Percentiles rank a stretch among this genome's conserved stretches.
phyloP scores from a whole-genome alignment of 2,797 vertebrate species.

The Alca torda region DNA sequence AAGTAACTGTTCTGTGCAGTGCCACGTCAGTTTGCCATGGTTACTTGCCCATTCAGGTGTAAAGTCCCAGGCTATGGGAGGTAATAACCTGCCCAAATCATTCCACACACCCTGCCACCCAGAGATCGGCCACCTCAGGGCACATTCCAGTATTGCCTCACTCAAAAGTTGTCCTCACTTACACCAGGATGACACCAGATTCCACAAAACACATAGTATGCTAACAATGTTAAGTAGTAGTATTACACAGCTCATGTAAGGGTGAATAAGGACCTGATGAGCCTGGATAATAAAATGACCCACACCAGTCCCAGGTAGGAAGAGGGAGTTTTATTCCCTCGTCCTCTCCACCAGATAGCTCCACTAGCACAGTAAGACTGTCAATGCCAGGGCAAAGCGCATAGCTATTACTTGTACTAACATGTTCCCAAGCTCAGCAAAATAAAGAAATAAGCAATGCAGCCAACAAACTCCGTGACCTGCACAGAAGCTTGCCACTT shows the following conservation, averaged over 20 bases:
- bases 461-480: not conserved
- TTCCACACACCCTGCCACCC: not conserved
- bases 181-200: not conserved
- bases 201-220: not conserved
- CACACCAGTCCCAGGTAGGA: not conserved
- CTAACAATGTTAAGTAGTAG: no score
- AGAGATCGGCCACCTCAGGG: rapidly evolving
- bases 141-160: not conserved
- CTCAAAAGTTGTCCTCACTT: not conserved
- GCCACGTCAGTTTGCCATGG: rapidly evolving
- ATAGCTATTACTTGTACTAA: not conserved
- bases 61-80: not conserved
- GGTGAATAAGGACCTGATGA: no score
- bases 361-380: no score
- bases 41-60: not conserved
- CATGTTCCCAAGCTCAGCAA: not conserved
- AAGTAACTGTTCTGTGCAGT: not conserved
- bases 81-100: not conserved
- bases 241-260: no score
- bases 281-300: not conserved
- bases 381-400: not conserved
- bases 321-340: not conserved
- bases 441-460: not conserved
- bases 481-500: not conserved
- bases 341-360: not conserved